Conservation (phyloP, 2,888 invertebrate species). For the Nematopogon swammerdamellus region DNA sequence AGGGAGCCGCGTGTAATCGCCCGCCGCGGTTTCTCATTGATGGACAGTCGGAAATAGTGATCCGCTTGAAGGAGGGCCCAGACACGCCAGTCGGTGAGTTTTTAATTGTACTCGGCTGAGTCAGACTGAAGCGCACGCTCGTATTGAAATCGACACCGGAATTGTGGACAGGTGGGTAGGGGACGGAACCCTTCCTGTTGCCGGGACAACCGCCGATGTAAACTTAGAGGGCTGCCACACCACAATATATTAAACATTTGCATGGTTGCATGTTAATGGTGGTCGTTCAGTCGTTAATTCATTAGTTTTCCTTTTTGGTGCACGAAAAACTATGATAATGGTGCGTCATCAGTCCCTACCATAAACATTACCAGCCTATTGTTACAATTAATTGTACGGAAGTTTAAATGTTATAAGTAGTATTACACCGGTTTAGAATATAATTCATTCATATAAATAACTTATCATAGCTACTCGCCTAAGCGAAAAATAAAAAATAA, state of each 20-base stretch:
- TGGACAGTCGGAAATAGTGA: constrained; percentile 87
- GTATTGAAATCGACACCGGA: not conserved
- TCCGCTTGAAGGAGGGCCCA: constrained; percentile 82
- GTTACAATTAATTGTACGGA: too few species aligned
- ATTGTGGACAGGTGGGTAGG: not conserved
- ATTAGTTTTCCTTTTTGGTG: too few species aligned
- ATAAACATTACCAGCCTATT: too few species aligned
- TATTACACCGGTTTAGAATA: too few species aligned
- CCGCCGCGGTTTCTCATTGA: constrained; percentile 87
- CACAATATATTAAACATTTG: too few species aligned
- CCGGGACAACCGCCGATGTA: not conserved
- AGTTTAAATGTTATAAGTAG: too few species aligned
- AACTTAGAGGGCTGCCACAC: not conserved
- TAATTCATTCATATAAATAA: too few species aligned
- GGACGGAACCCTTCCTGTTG: not conserved
- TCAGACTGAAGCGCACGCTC: not conserved
- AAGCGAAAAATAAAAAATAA: too few species aligned
- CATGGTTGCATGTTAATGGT: not conserved
- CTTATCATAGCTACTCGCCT: too few species aligned
- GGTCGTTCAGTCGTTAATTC: too few species aligned
- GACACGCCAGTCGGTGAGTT: constrained; percentile 85
- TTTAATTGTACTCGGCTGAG: not conserved
- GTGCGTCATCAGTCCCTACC: too few species aligned
- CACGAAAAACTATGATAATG: too few species aligned
- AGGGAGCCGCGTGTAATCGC: constrained; percentile 56